These are phyloP conservation scores for Cataglyphis cursor DNA, from an alignment of 2,888 invertebrate species.

Conservation along the genomic window DNA sequence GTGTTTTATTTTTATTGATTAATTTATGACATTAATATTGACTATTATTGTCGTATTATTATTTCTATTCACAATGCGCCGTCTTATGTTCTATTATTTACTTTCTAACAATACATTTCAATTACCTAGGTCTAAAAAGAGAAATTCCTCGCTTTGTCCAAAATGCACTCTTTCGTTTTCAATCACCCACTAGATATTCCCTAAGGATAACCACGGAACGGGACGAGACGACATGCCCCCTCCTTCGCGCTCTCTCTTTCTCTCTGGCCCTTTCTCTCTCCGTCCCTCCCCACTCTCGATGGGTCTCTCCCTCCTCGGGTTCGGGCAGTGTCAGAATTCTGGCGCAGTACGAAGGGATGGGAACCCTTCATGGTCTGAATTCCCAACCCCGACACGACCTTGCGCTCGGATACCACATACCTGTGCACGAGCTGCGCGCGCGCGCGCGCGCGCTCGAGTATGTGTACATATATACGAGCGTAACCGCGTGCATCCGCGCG, in stretches of 20 bases:
- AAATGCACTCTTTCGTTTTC: background rate
- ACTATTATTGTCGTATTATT: background rate
- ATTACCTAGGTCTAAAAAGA: background rate
- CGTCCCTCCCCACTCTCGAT: constrained; percentile 39
- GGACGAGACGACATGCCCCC: constrained; percentile 65
- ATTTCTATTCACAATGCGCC: background rate
- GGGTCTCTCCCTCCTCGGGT: constrained; percentile 49
- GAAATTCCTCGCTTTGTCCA: background rate
- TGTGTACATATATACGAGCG: background rate
- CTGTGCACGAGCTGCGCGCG: constrained; percentile 53
- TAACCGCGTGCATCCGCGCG: constrained; percentile 23
- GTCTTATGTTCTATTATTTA: background rate
- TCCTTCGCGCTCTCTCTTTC: constrained; percentile 26
- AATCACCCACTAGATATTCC: constrained; percentile 73
- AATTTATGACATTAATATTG: background rate
- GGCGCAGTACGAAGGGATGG: constrained; percentile 80
- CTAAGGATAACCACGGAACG: constrained; percentile 72
- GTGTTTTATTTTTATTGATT: background rate
- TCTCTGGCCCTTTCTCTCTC: constrained; percentile 33
- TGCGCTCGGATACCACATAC: constrained; percentile 73
- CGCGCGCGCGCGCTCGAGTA: constrained; percentile 11
- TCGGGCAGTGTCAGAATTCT: constrained; percentile 77
- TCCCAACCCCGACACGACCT: constrained; percentile 81
- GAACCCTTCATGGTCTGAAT: constrained; percentile 82
- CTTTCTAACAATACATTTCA: background rate